These are phyloP conservation scores for Drosophila stalkeri DNA, from an alignment of 2,888 invertebrate species.

Conservation along the genomic window DNA sequence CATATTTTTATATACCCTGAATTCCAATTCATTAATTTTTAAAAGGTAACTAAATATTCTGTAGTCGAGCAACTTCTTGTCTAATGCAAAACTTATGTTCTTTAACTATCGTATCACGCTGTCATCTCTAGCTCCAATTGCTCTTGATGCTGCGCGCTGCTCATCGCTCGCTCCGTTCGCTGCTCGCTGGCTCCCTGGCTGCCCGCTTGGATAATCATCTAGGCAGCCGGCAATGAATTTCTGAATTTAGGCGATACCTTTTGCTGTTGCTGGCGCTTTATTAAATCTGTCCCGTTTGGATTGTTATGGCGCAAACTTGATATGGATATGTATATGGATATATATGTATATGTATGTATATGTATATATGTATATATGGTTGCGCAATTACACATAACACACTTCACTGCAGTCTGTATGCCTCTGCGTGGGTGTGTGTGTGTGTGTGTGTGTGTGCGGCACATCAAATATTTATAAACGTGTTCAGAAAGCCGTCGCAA, in stretches of 20 bases:
- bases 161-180: background rate
- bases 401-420: slow-evolving; percentile 8
- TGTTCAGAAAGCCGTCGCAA: slow-evolving; percentile 57
- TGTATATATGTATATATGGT: slow-evolving; percentile 8
- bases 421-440: slow-evolving; percentile 12
- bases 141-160: background rate
- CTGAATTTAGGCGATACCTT: slow-evolving; percentile 71
- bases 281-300: slow-evolving; percentile 55
- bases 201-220: slow-evolving; percentile 52
- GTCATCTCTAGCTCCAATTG: slow-evolving; percentile 1
- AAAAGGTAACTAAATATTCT: too few relatives aligned
- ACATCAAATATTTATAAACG: slow-evolving; percentile 76
- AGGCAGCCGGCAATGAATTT: slow-evolving; percentile 66
- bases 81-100: background rate
- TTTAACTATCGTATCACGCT: slow-evolving; percentile 6
- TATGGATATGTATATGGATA: slow-evolving; percentile 27
- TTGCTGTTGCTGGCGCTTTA: slow-evolving; percentile 49
- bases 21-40: too few relatives aligned
- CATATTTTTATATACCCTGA: too few relatives aligned
- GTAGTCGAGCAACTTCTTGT: too few relatives aligned
- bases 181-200: slow-evolving; percentile 11
- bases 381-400: slow-evolving; percentile 65
- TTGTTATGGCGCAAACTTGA: slow-evolving; percentile 27
- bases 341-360: slow-evolving; percentile 1
- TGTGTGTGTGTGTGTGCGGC: slow-evolving; percentile 17